Conservation (phyloP, 2,888 invertebrate genomes). For the Nematopogon swammerdamellus region DNA sequence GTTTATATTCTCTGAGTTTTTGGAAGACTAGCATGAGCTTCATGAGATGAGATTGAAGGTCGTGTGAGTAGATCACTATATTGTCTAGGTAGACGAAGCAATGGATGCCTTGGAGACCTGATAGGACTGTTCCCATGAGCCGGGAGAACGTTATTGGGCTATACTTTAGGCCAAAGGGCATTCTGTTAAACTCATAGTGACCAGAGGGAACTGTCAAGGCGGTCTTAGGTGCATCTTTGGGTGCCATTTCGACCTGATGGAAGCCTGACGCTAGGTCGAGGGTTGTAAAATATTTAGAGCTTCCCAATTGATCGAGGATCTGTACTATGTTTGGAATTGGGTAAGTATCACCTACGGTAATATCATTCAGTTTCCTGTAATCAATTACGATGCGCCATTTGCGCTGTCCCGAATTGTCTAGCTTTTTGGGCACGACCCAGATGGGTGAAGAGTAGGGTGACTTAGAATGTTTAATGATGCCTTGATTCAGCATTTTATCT, state of each 20-base stretch:
- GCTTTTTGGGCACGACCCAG: constrained; percentile 8
- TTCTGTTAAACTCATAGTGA: constrained; percentile 4
- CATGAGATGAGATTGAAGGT: constrained; percentile 10
- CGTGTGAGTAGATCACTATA: constrained; percentile 11
- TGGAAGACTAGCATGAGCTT: constrained; percentile 9
- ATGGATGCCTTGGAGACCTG: constrained; percentile 8
- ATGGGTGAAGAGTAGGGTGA: constrained; percentile 9
- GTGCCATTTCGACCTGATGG: constrained; percentile 7
- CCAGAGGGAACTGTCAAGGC: constrained; percentile 9
- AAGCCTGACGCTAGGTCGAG: constrained; percentile 8
- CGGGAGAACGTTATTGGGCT: neutral
- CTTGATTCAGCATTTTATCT: no score
- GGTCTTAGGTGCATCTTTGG: constrained; percentile 8
- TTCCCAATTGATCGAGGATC: constrained; percentile 8
- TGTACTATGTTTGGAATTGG: constrained; percentile 8
- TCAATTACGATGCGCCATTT: constrained; percentile 17
- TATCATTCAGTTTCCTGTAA: constrained; percentile 11
- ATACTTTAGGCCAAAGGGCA: neutral
- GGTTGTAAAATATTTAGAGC: constrained; percentile 9
- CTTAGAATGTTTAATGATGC: no score
- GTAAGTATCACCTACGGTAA: constrained; percentile 8
- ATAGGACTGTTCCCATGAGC: neutral
- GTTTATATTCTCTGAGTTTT: constrained; percentile 7
- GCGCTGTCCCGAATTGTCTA: constrained; percentile 7
- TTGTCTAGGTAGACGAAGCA: constrained; percentile 16